phyloP scores from a whole-genome alignment of 92 coral and sea anemone species.

The Micromussa lordhowensis region DNA sequence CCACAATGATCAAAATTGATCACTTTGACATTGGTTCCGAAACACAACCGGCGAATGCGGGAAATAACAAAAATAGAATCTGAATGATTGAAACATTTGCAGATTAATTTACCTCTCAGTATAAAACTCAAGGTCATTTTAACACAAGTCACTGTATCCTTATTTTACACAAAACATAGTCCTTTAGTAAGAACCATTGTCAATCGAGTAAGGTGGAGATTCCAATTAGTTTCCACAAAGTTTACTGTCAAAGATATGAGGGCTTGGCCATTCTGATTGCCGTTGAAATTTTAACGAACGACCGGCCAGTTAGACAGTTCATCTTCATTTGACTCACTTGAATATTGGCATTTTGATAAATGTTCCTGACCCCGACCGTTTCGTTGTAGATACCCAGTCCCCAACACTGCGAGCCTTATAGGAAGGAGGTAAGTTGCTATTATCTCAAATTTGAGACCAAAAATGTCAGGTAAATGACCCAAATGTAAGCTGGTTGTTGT shows the following conservation, averaged over 20 bases:
- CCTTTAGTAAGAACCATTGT: no score
- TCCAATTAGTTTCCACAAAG: neutral
- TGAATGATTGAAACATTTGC: neutral
- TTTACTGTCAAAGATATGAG: no score
- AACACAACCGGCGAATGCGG: neutral
- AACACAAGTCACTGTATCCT: neutral
- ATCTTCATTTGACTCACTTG: slow-evolving; percentile 20
- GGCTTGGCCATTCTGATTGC: neutral
- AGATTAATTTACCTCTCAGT: neutral
- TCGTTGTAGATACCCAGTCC: slow-evolving; percentile 71
- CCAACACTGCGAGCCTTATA: slow-evolving; percentile 57
- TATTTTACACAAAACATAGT: no score
- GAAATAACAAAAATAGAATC: neutral
- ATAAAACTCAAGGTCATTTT: neutral
- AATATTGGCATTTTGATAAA: neutral
- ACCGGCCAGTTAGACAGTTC: neutral
- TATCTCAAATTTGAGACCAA: neutral
- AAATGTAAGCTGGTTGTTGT: neutral
- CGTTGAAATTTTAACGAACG: neutral
- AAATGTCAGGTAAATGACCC: neutral
- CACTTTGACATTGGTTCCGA: neutral
- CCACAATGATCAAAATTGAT: neutral
- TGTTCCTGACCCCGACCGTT: slow-evolving; percentile 46
- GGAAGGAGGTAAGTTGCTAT: slow-evolving; percentile 70
- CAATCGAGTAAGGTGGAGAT: no score